Percentiles rank a stretch among this genome's conserved stretches.
phyloP scores from a whole-genome alignment of 1,140 invertebrate species.

The Bombus pyrosoma region DNA sequence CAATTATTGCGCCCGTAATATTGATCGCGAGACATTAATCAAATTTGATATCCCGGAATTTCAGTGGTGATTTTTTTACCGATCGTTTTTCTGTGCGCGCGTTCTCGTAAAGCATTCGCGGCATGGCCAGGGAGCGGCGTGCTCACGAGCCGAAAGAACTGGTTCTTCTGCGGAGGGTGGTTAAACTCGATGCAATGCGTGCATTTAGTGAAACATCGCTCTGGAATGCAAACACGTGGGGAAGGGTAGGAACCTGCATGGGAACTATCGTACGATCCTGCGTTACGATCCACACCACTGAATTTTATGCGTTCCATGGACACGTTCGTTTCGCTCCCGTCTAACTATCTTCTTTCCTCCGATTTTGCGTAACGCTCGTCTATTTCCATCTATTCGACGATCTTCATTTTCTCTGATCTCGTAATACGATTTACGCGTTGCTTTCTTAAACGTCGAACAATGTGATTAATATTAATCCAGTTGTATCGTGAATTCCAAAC shows the following conservation, averaged over 20 bases:
- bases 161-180: slow-evolving; percentile 67
- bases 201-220: slow-evolving; percentile 71
- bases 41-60: slow-evolving; percentile 11
- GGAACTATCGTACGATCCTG: slow-evolving; percentile 22
- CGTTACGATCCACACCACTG: slow-evolving; percentile 23
- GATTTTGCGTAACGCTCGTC: neutral
- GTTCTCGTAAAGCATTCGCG: slow-evolving; percentile 52
- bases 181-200: slow-evolving; percentile 71
- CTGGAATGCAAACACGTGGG: slow-evolving; percentile 68
- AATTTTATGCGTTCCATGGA: slow-evolving; percentile 33
- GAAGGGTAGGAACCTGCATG: slow-evolving; percentile 50
- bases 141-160: slow-evolving; percentile 64
- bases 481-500: neutral
- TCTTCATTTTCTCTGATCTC: neutral
- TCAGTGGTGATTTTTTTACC: slow-evolving; percentile 29
- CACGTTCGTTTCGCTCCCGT: neutral
- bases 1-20: neutral
- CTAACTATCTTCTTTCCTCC: neutral
- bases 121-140: slow-evolving; percentile 30
- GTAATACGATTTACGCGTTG: neutral
- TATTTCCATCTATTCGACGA: neutral
- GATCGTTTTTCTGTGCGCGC: slow-evolving; percentile 42
- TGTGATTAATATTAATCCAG: neutral
- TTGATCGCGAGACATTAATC: slow-evolving; percentile 17
- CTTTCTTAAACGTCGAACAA: neutral